Evolutionary conservation across 2,797 vertebrate genomes (phyloP), one percentile per base, ranked within the genome.

Genomic region (Chromobotia macracanthus): DNA sequence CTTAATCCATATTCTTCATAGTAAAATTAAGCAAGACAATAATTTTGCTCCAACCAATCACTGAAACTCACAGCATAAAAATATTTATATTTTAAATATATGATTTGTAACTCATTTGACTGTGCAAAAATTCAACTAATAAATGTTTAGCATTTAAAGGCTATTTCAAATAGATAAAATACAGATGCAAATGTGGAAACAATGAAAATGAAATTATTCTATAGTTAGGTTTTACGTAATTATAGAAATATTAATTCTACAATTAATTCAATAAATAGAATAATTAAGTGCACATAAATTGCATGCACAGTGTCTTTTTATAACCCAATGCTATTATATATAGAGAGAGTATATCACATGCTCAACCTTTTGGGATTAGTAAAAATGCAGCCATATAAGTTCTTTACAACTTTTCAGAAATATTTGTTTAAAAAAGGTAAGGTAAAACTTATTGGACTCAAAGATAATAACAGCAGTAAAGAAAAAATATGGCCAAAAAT

Each of bases 1-100:
- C 85, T 91, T 91, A 92, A 91, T 91, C 88, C 89, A 75, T 84
- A 89, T 88, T 91, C 89, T 88, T 90, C 92, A 91, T 90, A 92
- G 93, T 91, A 91, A 92, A 92, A 91, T 82, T 83, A 86, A 69
- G 82, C 81, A 78, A 87, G 83, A 87, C 92, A 93, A 94, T 92
- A 90, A 94, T 87, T 87, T 88, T 86, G 84, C 87, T 82, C 84
- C 82, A 86, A 51, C 89, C 84, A 88, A 90, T 94, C 89, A 87
- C 87, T 83, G 81, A 86, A 90, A 88, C 81, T 86, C 88, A 87
- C 74, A 83, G 81, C 48, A 58, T 53, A 79, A 72, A 83, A 84
- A 90, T 89, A 89, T 92, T 93, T 89, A n/a, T n/a, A n/a, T 2
- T 28, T 28, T 28, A 28, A 28, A 28, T 28, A 28, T 28, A 2